Conservation (phyloP, 2,797 vertebrate species). For the Tympanoctomys barrerae region DNA sequence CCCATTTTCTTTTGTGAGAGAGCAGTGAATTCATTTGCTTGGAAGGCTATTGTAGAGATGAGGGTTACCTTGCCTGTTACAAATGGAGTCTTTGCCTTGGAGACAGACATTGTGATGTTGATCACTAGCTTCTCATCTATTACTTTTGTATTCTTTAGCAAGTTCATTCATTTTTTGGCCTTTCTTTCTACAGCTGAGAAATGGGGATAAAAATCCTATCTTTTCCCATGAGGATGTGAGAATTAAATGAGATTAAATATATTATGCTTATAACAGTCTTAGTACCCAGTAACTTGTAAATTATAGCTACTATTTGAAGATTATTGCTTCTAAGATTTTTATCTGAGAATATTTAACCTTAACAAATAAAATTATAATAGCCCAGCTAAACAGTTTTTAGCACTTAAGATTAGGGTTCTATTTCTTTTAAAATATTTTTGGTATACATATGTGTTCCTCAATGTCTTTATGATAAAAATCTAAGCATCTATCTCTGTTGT, state of each 20-base stretch:
- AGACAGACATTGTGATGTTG: not conserved
- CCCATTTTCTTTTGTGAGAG: not conserved
- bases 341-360: not conserved
- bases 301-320: not conserved
- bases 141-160: not conserved
- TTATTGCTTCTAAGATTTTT: not conserved
- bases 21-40: not conserved
- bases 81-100: not conserved
- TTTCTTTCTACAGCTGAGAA: not conserved
- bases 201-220: not conserved
- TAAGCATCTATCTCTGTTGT: constrained; percentile 54
- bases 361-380: not conserved
- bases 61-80: rapidly evolving
- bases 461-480: constrained; percentile 20
- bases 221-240: not conserved
- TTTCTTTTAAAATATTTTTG: constrained; percentile 10
- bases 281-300: not conserved
- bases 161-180: not conserved
- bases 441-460: constrained; percentile 37
- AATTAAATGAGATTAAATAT: not conserved
- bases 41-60: not conserved
- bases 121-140: not conserved
- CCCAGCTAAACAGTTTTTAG: not conserved
- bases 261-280: not conserved
- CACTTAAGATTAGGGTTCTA: not conserved